These are phyloP conservation scores for Ormia ochracea DNA, from an alignment of 2,888 invertebrate species.

Conservation along the genomic window DNA sequence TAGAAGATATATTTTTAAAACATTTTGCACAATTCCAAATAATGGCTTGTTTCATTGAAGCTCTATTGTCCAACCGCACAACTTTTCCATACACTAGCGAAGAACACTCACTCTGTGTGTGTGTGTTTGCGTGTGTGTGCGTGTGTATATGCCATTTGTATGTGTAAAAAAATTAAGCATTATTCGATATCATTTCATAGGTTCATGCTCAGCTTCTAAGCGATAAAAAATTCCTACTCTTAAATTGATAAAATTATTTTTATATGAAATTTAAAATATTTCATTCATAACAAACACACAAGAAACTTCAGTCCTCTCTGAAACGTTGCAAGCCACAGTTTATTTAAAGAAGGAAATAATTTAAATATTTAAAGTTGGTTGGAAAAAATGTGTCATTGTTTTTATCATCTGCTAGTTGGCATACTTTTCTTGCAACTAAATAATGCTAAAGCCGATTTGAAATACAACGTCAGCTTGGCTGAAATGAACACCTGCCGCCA, in stretches of 20 bases:
- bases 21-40: no score
- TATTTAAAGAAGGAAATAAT: not conserved
- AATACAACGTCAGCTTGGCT: conserved; percentile 71
- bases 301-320: conserved; percentile 42
- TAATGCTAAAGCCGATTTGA: conserved; percentile 58
- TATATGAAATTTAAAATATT: not conserved
- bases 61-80: no score
- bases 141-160: not conserved
- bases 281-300: conserved; percentile 27
- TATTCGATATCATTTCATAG: not conserved
- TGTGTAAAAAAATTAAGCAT: not conserved
- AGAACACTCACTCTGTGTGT: no score
- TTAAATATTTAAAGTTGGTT: not conserved
- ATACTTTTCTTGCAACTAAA: conserved; percentile 45
- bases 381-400: conserved; percentile 36
- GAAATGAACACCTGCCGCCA: conserved; percentile 78
- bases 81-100: no score
- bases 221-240: conserved; percentile 43
- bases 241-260: conserved; percentile 41
- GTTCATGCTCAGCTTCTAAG: conserved; percentile 5
- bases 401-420: conserved; percentile 36
- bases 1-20: no score
- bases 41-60: no score
- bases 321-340: conserved; percentile 29
- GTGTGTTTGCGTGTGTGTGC: not conserved